Evolutionary conservation across 2,113 vertebrate species (phyloP).

Genomic region (Oncorhynchus clarkii): DNA sequence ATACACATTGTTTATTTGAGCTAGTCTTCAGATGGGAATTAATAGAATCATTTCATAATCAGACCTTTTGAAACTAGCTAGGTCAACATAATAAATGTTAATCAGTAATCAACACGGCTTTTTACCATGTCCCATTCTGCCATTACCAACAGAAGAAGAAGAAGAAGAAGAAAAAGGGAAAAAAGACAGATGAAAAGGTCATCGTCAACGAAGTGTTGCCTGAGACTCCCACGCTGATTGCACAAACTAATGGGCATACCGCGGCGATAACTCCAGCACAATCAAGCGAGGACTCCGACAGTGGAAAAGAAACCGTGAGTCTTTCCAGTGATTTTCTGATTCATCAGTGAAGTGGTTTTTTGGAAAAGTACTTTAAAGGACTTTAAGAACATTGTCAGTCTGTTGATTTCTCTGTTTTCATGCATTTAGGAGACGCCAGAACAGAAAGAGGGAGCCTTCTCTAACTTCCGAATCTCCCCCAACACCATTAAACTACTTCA

Average conservation of each 20-base stretch:
- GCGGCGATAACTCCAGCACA: slow-evolving; percentile 17
- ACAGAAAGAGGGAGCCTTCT: slow-evolving; percentile 76
- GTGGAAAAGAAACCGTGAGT: not conserved
- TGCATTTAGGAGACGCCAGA: slow-evolving; percentile 60
- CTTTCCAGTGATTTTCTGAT: not conserved
- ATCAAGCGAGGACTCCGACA: slow-evolving; percentile 57
- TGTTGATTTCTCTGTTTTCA: not conserved
- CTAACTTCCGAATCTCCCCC: slow-evolving; percentile 76
- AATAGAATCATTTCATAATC: too few species aligned
- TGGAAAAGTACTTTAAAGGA: not conserved
- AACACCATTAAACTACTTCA: slow-evolving; percentile 72
- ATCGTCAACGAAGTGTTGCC: not conserved
- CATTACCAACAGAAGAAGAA: slow-evolving; percentile 51
- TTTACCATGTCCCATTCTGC: too few species aligned
- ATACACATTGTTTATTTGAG: too few species aligned
- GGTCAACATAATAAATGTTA: too few species aligned
- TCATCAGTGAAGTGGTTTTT: not conserved
- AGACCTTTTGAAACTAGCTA: too few species aligned
- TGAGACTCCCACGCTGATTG: not conserved
- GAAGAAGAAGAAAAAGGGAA: slow-evolving; percentile 30
- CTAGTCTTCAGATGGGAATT: too few species aligned
- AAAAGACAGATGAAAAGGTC: not conserved
- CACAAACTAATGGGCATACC: slow-evolving; percentile 49
- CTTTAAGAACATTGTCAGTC: not conserved
- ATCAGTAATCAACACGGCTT: too few species aligned